Evolutionary conservation across 1,140 invertebrate genomes (phyloP), one percentile per base, ranked within the genome.

Genomic region (Archegozetes longisetosus): DNA sequence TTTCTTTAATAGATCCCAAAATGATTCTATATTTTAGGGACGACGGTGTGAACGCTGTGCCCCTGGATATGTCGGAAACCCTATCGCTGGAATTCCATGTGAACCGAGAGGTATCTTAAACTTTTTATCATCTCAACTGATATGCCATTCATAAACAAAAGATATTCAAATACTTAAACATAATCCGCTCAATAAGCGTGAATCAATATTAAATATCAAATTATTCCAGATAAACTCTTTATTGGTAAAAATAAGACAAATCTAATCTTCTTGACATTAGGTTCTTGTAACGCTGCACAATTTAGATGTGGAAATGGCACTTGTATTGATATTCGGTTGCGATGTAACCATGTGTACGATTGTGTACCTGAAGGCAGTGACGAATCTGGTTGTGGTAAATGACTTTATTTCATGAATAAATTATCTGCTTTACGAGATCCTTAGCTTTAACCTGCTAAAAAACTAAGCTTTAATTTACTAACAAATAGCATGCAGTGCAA

Each of bases 21-120:
- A 62, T 48, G 22, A 51, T 27, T 62, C 3, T 60, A 20, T 29
- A 23, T 54, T 47, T n/a, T 57, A 57, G 49, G 62, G 55, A 13
- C 22, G 40, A 23, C 49, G 29, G 17, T 64, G 47, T 63, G 63
- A 26, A 51, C 73, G 72, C 47, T 76, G 75, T 70, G 69, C 70
- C 28, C 62, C 66, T 60, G 73, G 72, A 9, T 76, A 73, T 61
- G 32, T 58, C 46, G 73, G 74, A 29, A 72, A 74, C 52, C 74
- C 74, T n/a, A 75, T 61, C 32, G 62, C 58, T 40, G 54, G 58
- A 28, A 50, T 61, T 55, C 48, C 50, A 46, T 66, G 56, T 32
- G 24, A 63, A 52, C 50, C 48, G 23, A 61, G 58, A 56, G 60
- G 53, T 61, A 49, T 28, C 29, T 22, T n/a, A 48, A 9, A 12